These are phyloP conservation scores for Drosophila varians DNA, from an alignment of 1,140 invertebrate genomes.

Conservation along the genomic window DNA sequence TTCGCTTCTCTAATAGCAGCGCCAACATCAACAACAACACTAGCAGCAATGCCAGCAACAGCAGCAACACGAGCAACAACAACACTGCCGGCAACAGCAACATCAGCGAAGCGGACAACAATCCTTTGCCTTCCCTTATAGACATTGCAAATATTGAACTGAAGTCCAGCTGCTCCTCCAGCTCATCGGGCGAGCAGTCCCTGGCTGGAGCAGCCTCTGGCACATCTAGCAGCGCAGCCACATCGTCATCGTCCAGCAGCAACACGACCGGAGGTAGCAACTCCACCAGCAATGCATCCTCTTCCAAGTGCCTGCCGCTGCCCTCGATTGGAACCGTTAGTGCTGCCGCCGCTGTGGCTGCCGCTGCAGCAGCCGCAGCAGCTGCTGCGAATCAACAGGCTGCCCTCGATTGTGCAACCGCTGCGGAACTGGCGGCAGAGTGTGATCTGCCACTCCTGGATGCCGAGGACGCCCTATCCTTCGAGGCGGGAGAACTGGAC, in stretches of 20 bases:
- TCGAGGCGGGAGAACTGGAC: conserved; percentile 73
- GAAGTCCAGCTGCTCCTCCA: conserved; percentile 79
- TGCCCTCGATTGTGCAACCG: conserved; percentile 64
- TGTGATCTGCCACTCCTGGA: conserved; percentile 66
- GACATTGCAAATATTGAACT: conserved; percentile 81
- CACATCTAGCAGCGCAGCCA: conserved; percentile 7
- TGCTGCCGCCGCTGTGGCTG: conserved; percentile 61
- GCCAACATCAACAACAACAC: conserved; percentile 48
- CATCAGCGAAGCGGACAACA: conserved; percentile 41
- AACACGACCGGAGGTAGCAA: conserved; percentile 18
- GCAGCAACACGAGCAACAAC: conserved; percentile 20
- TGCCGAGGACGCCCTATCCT: conserved; percentile 69
- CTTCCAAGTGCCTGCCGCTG: conserved; percentile 56
- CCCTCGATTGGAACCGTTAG: conserved; percentile 74
- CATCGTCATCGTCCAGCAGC: conserved; percentile 24
- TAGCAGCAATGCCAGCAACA: conserved; percentile 44
- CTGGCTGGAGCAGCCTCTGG: not conserved
- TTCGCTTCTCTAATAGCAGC: conserved; percentile 56
- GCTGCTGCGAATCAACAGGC: conserved; percentile 68
- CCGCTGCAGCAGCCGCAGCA: conserved; percentile 59
- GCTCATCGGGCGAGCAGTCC: conserved; percentile 82
- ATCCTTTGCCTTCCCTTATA: conserved; percentile 52
- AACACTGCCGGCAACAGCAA: conserved; percentile 27
- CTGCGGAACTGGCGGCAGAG: conserved; percentile 67
- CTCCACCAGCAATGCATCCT: conserved; percentile 44